Conservation (phyloP, 2,113 vertebrate genomes). For the Onychostoma macrolepis region DNA sequence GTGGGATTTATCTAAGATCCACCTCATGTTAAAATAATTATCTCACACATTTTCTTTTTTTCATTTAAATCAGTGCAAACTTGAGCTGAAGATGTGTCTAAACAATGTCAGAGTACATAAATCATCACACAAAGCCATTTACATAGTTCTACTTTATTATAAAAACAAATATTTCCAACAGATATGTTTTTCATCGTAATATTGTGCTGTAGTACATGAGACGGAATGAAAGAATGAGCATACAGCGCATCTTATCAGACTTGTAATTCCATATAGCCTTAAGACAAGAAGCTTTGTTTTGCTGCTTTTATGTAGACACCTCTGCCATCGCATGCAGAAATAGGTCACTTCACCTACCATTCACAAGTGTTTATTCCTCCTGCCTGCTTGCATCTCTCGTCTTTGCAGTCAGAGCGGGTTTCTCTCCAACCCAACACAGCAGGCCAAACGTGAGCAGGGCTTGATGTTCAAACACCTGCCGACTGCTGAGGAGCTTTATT, state of each 20-base stretch:
- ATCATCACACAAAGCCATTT: background rate
- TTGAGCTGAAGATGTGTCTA: background rate
- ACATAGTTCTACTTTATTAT: constrained; percentile 8
- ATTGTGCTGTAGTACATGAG: background rate
- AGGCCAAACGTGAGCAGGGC: constrained; percentile 32
- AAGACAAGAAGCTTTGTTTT: constrained; percentile 22
- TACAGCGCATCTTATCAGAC: background rate
- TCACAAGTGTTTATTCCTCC: constrained; percentile 29
- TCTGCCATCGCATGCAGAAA: constrained; percentile 5
- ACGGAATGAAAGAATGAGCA: background rate
- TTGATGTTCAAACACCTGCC: constrained; percentile 41
- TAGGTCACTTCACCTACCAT: constrained; percentile 44
- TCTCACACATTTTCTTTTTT: background rate
- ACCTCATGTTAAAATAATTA: background rate
- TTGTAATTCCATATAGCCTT: background rate
- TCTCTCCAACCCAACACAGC: constrained; percentile 32
- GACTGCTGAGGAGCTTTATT: constrained; percentile 35
- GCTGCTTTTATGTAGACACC: constrained; percentile 19
- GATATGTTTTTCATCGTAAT: background rate
- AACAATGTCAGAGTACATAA: background rate
- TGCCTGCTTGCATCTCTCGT: background rate
- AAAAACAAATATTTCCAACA: constrained; percentile 3
- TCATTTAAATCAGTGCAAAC: background rate
- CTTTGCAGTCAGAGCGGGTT: constrained; percentile 34
- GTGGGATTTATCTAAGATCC: background rate